phyloP scores from a whole-genome alignment of 2,797 vertebrate species.

The Remorina albescens region DNA sequence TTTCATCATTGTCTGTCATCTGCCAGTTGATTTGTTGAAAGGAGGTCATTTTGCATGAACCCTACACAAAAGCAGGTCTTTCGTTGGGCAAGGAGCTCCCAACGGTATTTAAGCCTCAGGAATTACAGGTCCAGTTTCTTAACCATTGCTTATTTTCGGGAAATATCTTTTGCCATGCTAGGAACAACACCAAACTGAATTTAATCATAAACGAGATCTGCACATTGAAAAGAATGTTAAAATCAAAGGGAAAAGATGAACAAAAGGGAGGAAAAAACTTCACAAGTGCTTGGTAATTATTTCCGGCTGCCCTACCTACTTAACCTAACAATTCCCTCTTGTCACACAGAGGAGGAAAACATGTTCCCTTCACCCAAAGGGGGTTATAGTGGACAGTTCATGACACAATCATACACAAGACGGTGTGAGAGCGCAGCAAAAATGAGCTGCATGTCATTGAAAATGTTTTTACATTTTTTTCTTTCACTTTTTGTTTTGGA shows the following conservation, averaged over 20 bases:
- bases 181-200: constrained; percentile 86
- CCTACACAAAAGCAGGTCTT: constrained; percentile 90
- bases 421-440: constrained; percentile 50
- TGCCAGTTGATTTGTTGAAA: constrained; percentile 94
- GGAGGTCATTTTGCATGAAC: constrained; percentile 89
- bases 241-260: constrained; percentile 73
- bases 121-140: constrained; percentile 87
- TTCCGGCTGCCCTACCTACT: constrained; percentile 92
- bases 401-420: constrained; percentile 73
- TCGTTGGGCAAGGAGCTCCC: constrained; percentile 68
- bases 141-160: constrained; percentile 83
- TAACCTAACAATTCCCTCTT: constrained; percentile 91
- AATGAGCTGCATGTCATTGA: constrained; percentile 36
- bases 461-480: constrained; percentile 15
- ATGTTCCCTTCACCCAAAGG: constrained; percentile 76
- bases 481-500: constrained; percentile 21
- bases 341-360: constrained; percentile 81
- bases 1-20: constrained; percentile 98
- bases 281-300: constrained; percentile 90
- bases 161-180: constrained; percentile 78
- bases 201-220: constrained; percentile 85
- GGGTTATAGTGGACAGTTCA: constrained; percentile 60
- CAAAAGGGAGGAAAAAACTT: constrained; percentile 77
- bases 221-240: constrained; percentile 72
- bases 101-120: constrained; percentile 87